Conservation (phyloP, 2,113 vertebrate genomes). For the Paratilapia polleni region DNA sequence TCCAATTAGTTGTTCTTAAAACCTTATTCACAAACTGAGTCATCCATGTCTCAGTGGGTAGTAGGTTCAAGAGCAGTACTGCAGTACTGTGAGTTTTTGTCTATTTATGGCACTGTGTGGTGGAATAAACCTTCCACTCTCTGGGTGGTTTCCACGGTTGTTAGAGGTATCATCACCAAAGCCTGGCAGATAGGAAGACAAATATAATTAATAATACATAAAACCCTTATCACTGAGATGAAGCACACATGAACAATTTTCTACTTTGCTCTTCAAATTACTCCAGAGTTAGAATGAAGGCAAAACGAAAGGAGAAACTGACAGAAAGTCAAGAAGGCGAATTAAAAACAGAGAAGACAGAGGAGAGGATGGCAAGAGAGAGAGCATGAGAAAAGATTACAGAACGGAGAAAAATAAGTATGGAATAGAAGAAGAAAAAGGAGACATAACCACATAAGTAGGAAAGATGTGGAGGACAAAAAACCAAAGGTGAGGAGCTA, state of each 20-base stretch:
- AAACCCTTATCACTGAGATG: background rate
- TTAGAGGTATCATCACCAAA: background rate
- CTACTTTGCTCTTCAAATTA: background rate
- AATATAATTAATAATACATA: background rate
- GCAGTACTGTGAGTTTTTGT: slow-evolving; percentile 3
- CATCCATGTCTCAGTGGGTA: slow-evolving; percentile 3
- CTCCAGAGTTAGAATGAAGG: background rate
- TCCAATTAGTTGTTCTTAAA: background rate
- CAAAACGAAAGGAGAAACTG: background rate
- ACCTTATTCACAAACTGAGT: background rate
- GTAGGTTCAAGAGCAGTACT: slow-evolving; percentile 9
- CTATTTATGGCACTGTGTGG: background rate
- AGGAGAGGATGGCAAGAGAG: background rate
- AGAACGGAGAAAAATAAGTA: background rate
- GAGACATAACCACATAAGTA: background rate
- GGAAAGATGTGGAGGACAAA: background rate
- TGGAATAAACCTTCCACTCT: background rate
- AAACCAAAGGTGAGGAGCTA: background rate
- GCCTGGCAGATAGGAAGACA: background rate
- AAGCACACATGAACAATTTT: background rate
- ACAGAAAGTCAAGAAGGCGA: background rate
- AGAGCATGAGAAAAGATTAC: background rate
- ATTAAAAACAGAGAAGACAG: background rate
- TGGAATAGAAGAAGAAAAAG: background rate
- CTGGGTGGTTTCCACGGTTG: background rate